Evolutionary conservation across 1,140 invertebrate genomes (phyloP).

Genomic region (Araneus ventricosus): DNA sequence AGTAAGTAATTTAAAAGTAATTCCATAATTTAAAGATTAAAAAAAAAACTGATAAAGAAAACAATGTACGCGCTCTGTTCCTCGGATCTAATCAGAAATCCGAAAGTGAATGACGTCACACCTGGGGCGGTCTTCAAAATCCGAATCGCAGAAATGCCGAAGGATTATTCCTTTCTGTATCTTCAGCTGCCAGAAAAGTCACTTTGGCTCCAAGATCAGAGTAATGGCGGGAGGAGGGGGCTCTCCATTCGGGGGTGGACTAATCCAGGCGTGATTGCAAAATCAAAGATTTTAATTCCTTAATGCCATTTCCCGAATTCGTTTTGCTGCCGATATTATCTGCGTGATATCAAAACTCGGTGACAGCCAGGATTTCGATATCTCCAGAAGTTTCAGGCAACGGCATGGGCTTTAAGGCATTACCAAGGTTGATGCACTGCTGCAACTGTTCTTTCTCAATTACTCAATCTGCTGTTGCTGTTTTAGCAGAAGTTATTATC

Average conservation of each 20-base stretch:
- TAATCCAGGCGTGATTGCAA: conserved; percentile 29
- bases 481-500: conserved; percentile 32
- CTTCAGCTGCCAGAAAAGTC: not conserved
- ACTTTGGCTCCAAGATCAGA: conserved; percentile 5
- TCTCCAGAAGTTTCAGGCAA: not conserved
- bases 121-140: not conserved
- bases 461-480: not conserved
- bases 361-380: not conserved
- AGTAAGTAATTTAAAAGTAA: too few relatives aligned
- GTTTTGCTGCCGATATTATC: conserved; percentile 14
- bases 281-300: conserved; percentile 47
- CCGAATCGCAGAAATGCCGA: not conserved
- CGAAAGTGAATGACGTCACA: not conserved
- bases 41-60: not conserved
- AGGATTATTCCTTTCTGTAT: not conserved
- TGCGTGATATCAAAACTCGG: conserved; percentile 5
- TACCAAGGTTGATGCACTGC: not conserved
- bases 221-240: not conserved
- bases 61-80: not conserved
- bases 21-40: too few relatives aligned
- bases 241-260: not conserved
- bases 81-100: not conserved
- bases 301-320: conserved; percentile 36
- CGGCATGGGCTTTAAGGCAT: conserved; percentile 17
- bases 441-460: not conserved